Conservation (phyloP, 2,888 invertebrate genomes). For the Cynaeus angustus region DNA sequence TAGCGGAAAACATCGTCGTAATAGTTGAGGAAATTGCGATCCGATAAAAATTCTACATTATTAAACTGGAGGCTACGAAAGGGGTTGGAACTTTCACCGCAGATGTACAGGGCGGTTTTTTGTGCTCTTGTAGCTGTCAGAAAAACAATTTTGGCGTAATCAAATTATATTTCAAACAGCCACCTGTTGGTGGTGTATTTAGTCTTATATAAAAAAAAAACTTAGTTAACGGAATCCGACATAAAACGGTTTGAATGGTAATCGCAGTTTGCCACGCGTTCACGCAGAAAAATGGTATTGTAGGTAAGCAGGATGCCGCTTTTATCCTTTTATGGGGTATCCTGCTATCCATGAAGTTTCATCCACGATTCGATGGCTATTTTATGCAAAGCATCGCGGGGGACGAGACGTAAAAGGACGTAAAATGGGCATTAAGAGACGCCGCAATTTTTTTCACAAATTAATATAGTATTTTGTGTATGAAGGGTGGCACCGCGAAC, state of each 20-base stretch:
- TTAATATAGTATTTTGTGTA: too few relatives aligned
- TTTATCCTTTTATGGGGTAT: too few relatives aligned
- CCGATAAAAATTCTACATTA: conserved; percentile 23
- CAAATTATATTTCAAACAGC: conserved; percentile 10
- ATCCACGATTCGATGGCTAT: too few relatives aligned
- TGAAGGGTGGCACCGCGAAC: too few relatives aligned
- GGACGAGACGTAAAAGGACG: too few relatives aligned
- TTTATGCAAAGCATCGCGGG: too few relatives aligned
- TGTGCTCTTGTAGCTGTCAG: too few relatives aligned
- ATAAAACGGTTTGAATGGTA: background rate
- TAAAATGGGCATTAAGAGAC: too few relatives aligned
- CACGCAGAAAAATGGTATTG: background rate
- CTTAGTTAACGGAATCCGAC: background rate
- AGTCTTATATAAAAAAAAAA: background rate
- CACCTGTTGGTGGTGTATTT: conserved; percentile 6
- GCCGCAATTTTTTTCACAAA: too few relatives aligned
- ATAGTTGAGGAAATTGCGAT: conserved; percentile 23
- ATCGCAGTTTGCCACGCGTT: background rate
- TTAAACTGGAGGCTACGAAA: conserved; percentile 16
- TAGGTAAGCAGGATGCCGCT: too few relatives aligned
- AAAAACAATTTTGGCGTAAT: background rate
- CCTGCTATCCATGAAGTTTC: too few relatives aligned
- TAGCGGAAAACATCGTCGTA: conserved; percentile 25
- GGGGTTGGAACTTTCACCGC: background rate
- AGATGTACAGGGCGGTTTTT: background rate